phyloP scores from a whole-genome alignment of 1,140 invertebrate genomes.

The Macrotrachela quadricornifera region DNA sequence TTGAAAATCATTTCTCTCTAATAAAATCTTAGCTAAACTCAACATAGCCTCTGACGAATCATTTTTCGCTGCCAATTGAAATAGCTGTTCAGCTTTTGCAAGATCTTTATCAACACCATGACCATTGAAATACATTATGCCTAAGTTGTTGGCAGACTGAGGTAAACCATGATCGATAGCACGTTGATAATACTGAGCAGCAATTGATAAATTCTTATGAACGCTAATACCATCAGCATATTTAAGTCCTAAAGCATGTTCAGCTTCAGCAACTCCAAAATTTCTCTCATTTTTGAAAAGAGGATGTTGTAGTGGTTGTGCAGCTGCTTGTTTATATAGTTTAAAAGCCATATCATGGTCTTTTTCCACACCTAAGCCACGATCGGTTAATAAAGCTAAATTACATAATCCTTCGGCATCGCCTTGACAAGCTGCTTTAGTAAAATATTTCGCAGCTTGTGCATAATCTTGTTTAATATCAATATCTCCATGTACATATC shows the following conservation, averaged over 20 bases:
- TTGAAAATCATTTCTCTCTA: no score
- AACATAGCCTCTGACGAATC: no score
- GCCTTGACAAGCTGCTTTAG: neutral
- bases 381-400: neutral
- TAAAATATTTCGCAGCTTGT: neutral
- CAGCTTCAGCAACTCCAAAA: neutral
- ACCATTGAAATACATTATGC: neutral
- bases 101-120: neutral
- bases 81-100: neutral
- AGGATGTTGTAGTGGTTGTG: neutral
- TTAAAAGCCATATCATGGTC: neutral
- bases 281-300: neutral
- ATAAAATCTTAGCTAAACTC: no score
- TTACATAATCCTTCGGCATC: neutral
- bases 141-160: neutral
- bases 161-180: neutral
- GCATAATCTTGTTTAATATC: neutral
- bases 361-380: neutral
- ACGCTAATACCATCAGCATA: neutral
- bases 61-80: neutral
- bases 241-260: neutral
- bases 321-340: neutral
- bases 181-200: neutral
- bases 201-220: neutral
- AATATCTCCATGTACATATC: neutral